Conservation (phyloP, 2,113 vertebrate species). For the Heterotilapia buettikoferi region DNA sequence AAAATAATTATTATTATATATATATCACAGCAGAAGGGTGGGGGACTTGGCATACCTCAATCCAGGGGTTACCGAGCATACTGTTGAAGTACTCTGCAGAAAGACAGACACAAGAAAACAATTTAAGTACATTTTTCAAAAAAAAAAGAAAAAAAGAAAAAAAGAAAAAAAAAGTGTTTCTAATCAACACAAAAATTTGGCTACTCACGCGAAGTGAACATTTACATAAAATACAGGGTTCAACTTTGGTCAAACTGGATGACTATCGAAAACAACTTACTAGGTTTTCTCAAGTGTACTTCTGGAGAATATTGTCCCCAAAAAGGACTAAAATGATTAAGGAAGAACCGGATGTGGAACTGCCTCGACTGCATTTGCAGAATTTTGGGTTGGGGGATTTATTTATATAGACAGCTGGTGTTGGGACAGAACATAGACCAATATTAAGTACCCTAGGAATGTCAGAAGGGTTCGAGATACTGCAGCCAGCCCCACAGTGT, state of each 20-base stretch:
- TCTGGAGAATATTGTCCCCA: background rate
- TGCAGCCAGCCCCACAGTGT: background rate
- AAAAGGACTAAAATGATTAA: background rate
- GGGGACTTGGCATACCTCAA: constrained; percentile 79
- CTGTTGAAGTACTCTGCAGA: constrained; percentile 93
- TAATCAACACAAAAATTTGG: background rate
- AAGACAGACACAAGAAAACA: background rate
- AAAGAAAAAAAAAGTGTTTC: background rate
- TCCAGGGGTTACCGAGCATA: constrained; percentile 96
- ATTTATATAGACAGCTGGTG: background rate
- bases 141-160: too few relatives aligned
- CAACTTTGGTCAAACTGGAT: background rate
- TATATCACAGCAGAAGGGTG: background rate
- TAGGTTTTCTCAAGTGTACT: background rate
- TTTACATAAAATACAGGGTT: background rate
- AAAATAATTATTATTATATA: background rate
- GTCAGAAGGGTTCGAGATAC: background rate
- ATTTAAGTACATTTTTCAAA: background rate
- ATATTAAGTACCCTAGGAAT: background rate
- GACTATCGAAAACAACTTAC: background rate
- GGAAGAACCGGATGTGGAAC: background rate
- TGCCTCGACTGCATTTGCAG: background rate
- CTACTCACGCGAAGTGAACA: background rate
- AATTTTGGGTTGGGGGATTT: background rate
- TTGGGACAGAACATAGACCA: background rate